phyloP scores from a whole-genome alignment of 2,888 invertebrate species.

The Neoaliturus tenellus region DNA sequence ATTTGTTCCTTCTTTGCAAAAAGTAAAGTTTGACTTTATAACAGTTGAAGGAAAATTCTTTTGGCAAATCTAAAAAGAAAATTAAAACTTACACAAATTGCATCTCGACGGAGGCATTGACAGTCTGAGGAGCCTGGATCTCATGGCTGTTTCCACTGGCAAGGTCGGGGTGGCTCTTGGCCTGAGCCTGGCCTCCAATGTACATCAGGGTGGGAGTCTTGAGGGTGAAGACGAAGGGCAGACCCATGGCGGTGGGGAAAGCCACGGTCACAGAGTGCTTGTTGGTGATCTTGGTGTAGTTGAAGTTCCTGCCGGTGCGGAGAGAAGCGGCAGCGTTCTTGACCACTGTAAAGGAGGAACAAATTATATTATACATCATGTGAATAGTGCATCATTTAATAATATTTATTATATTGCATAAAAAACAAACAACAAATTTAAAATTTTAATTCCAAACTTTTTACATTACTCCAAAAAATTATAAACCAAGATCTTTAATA shows the following conservation, averaged over 20 bases:
- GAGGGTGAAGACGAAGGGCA: constrained; percentile 81
- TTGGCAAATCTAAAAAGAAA: too few relatives aligned
- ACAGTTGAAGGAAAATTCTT: too few relatives aligned
- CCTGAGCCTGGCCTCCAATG: constrained; percentile 74
- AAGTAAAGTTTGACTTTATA: too few relatives aligned
- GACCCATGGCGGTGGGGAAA: constrained; percentile 82
- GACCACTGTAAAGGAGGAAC: constrained; percentile 70
- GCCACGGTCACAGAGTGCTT: constrained; percentile 78
- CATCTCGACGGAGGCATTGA: constrained; percentile 74
- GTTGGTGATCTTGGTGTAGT: constrained; percentile 78
- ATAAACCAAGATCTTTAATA: neutral
- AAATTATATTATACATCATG: too few relatives aligned
- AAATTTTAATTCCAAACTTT: constrained; percentile 72
- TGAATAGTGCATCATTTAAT: too few relatives aligned
- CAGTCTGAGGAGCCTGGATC: constrained; percentile 69
- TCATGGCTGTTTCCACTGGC: constrained; percentile 62
- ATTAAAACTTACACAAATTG: constrained; percentile 71
- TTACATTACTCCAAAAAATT: neutral
- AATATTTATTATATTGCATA: too few relatives aligned
- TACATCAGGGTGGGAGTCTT: constrained; percentile 77
- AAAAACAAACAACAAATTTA: constrained; percentile 71
- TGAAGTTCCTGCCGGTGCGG: constrained; percentile 74
- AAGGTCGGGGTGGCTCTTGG: constrained; percentile 71
- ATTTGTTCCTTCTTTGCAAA: too few relatives aligned
- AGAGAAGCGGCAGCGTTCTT: constrained; percentile 72